Evolutionary conservation across 2,113 vertebrate genomes (phyloP).

Genomic region (Phalacrocorax brasilianus): DNA sequence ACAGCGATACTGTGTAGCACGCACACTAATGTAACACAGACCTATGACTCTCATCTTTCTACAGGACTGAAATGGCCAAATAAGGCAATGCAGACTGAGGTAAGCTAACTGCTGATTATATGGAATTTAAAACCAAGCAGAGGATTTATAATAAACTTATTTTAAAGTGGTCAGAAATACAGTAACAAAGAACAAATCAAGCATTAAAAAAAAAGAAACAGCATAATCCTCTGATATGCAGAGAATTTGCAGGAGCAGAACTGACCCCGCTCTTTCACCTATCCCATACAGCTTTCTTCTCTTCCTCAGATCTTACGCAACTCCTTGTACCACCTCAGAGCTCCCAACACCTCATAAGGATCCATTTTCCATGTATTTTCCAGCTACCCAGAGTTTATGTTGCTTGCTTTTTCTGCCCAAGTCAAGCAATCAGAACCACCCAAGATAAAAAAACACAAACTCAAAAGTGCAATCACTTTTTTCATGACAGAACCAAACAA

Average conservation of each 20-base stretch:
- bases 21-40: background rate
- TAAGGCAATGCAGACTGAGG: constrained; percentile 8
- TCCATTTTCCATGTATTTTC: background rate
- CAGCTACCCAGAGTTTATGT: background rate
- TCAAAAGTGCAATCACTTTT: background rate
- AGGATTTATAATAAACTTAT: background rate
- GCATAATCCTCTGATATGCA: background rate
- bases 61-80: background rate
- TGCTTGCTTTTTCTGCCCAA: background rate
- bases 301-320: background rate
- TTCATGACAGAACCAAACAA: background rate
- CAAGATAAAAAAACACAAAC: background rate
- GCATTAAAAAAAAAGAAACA: background rate
- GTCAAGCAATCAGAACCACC: background rate
- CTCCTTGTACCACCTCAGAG: background rate
- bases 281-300: background rate
- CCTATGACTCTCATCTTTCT: background rate
- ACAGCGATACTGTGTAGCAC: background rate
- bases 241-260: background rate
- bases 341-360: background rate
- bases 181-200: constrained; percentile 47
- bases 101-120: constrained; percentile 5
- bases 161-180: constrained; percentile 7
- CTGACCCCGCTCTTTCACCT: background rate
- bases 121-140: background rate